Conservation (phyloP, 2,888 invertebrate species). For the Synergus itoensis region DNA sequence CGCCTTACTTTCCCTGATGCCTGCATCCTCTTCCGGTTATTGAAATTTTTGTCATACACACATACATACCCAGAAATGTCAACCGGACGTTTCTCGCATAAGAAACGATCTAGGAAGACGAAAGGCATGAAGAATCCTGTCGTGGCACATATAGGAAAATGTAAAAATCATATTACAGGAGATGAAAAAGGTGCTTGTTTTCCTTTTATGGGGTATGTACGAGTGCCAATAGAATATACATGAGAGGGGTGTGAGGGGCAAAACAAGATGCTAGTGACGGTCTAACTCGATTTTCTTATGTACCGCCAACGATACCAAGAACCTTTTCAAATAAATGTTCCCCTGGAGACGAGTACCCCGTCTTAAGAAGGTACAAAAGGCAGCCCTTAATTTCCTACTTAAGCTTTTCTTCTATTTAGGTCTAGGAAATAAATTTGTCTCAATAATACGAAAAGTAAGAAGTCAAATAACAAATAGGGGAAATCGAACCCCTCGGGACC, state of each 20-base stretch:
- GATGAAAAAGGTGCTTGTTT: constrained; percentile 60
- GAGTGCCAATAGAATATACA: constrained; percentile 72
- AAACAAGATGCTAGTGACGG: constrained; percentile 51
- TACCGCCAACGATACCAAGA: constrained; percentile 47
- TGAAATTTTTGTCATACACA: constrained; percentile 60
- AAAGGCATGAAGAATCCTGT: constrained; percentile 27
- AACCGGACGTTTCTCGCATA: constrained; percentile 1
- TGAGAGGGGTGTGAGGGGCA: constrained; percentile 61
- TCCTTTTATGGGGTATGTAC: constrained; percentile 68
- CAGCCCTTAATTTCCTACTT: constrained; percentile 66
- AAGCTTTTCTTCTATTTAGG: constrained; percentile 46
- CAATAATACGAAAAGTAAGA: not conserved
- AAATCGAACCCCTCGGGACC: not conserved
- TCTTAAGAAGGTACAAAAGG: constrained; percentile 59
- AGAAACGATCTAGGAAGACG: constrained; percentile 12
- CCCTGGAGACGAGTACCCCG: constrained; percentile 63
- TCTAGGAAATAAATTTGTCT: constrained; percentile 10
- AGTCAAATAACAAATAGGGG: not conserved
- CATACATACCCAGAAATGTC: constrained; percentile 43
- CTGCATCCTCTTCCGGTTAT: constrained; percentile 51
- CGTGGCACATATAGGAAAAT: constrained; percentile 33
- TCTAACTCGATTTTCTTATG: constrained; percentile 62
- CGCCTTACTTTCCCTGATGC: constrained; percentile 6
- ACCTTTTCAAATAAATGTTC: constrained; percentile 65
- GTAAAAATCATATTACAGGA: constrained; percentile 56